A percentile compares a stretch with the other conserved stretches of the same genome.
These are phyloP conservation scores for Etheostoma cragini DNA, from an alignment of 2,113 vertebrate species.

Conservation along the genomic window DNA sequence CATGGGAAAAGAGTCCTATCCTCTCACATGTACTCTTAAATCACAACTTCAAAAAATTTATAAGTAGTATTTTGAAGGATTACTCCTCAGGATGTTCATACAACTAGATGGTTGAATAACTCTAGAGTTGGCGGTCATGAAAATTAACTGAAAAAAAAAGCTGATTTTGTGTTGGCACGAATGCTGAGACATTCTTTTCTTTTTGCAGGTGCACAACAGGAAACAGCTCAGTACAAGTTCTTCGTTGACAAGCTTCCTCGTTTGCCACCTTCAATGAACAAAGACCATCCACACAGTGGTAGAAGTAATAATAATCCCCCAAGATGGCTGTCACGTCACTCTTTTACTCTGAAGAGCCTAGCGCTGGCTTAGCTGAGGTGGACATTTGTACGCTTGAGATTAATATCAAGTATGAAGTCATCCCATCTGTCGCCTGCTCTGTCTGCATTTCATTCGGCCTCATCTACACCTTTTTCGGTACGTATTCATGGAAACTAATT, in stretches of 20 bases:
- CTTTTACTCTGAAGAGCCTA: conserved; percentile 72
- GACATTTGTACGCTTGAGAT: conserved; percentile 82
- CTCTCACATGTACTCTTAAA: conserved; percentile 21
- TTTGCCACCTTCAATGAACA: conserved; percentile 45
- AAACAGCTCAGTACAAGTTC: conserved; percentile 45
- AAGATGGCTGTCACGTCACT: conserved; percentile 79
- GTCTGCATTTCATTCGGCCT: conserved; percentile 88
- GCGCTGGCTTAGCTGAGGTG: conserved; percentile 51
- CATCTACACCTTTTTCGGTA: conserved; percentile 91
- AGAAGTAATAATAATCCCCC: conserved; percentile 49
- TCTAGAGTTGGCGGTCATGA: not conserved
- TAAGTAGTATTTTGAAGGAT: not conserved
- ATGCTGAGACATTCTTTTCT: conserved; percentile 20
- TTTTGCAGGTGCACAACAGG: conserved; percentile 72
- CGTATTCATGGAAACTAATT: conserved; percentile 48
- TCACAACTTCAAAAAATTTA: not conserved
- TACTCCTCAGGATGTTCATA: not conserved
- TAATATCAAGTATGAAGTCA: conserved; percentile 82
- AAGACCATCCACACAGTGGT: conserved; percentile 28
- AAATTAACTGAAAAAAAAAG: not conserved
- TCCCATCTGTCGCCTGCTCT: conserved; percentile 86
- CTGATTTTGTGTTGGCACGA: not conserved
- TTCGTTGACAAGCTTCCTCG: conserved; percentile 52
- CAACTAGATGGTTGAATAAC: not conserved
- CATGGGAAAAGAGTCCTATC: conserved; percentile 39